Conservation (phyloP, 2,113 vertebrate genomes). For the Tonatia bakeri region DNA sequence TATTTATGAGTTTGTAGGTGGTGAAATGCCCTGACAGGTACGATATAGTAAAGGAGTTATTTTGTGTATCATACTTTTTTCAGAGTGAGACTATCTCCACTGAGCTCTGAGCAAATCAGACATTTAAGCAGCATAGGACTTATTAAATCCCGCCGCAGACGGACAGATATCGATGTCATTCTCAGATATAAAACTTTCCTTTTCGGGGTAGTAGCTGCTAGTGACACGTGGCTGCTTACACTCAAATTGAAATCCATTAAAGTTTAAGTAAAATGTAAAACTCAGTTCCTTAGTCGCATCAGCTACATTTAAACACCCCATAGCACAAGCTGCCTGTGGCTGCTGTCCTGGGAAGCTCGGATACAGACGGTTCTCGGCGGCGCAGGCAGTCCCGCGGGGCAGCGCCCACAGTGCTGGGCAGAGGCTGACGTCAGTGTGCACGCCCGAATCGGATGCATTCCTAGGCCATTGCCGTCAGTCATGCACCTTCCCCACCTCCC, state of each 20-base stretch:
- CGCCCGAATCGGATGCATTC: not conserved
- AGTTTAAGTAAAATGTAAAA: not conserved
- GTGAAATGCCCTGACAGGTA: not conserved
- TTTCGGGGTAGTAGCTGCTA: not conserved
- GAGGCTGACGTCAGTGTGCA: accelerated
- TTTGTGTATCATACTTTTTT: not conserved
- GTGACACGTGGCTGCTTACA: not conserved
- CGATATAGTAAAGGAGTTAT: not conserved
- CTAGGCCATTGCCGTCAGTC: not conserved
- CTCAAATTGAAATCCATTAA: not conserved
- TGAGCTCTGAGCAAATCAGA: not conserved
- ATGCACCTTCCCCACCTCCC: not conserved
- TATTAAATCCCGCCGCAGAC: not conserved
- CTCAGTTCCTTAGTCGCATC: not conserved
- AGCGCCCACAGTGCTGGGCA: accelerated
- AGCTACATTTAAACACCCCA: not conserved
- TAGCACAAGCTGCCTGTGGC: not conserved
- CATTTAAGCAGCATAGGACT: not conserved
- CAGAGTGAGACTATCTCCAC: not conserved
- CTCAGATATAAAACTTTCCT: not conserved
- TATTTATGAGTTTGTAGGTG: not conserved
- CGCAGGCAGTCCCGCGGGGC: too few relatives aligned
- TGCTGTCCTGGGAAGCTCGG: not conserved
- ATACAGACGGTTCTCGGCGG: accelerated
- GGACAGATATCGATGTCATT: not conserved